These are phyloP conservation scores for Gymnoscopelus microlampas DNA, from an alignment of 2,797 vertebrate genomes.

Conservation along the genomic window DNA sequence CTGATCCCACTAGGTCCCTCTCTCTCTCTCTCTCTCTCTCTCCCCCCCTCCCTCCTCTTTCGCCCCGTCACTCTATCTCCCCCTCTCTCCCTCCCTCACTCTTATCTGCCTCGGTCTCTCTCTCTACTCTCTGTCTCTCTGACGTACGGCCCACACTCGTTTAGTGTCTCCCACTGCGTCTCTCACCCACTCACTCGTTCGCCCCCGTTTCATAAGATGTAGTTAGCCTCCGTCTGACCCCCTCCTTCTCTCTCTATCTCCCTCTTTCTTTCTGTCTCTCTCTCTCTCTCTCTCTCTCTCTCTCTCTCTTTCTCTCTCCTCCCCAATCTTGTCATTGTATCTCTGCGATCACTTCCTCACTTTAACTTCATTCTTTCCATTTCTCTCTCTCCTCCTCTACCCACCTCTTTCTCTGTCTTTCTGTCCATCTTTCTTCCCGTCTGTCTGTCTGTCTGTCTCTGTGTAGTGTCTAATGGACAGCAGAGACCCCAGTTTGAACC, in stretches of 20 bases:
- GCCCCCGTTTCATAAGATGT: slow-evolving; percentile 68
- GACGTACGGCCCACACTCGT: slow-evolving; percentile 63
- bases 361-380: not conserved
- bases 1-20: slow-evolving; percentile 61
- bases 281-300: not conserved
- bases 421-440: no score
- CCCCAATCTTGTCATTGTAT: slow-evolving; percentile 6
- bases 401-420: slow-evolving; percentile 25
- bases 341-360: not conserved
- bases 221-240: slow-evolving; percentile 76
- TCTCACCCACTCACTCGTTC: slow-evolving; percentile 51
- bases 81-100: no score
- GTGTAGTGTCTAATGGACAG: slow-evolving; percentile 75
- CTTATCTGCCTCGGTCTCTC: no score
- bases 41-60: not conserved
- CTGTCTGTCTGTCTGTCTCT: slow-evolving; percentile 57
- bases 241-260: slow-evolving; percentile 28
- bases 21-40: no score
- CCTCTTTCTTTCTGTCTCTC: no score
- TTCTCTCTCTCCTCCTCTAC: not conserved
- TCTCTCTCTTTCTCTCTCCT: not conserved
- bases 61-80: not conserved
- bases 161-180: slow-evolving; percentile 53
- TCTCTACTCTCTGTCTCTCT: slow-evolving; percentile 13
- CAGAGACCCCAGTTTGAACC: slow-evolving; percentile 75